Conservation (phyloP, 2,113 vertebrate genomes). For the Aphelocoma coerulescens region DNA sequence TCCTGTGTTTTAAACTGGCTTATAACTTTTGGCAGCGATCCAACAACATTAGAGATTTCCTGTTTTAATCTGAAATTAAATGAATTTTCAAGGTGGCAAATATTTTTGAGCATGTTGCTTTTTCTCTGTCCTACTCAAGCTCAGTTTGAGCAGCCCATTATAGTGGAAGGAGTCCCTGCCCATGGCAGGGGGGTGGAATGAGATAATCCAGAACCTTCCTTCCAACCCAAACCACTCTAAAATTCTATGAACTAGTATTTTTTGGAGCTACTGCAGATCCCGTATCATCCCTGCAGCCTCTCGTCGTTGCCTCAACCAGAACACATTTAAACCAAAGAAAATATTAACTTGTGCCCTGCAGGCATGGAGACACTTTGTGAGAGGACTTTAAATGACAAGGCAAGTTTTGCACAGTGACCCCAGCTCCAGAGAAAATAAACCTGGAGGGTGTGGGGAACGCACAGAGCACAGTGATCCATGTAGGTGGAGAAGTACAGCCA, state of each 20-base stretch:
- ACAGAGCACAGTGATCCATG: rapidly evolving
- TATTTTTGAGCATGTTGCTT: not conserved
- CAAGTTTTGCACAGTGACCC: not conserved
- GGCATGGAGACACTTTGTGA: not conserved
- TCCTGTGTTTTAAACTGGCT: not conserved
- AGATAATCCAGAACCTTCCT: not conserved
- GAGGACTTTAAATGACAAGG: not conserved
- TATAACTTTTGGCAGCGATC: not conserved
- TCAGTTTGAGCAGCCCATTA: not conserved
- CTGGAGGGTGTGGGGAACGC: not conserved
- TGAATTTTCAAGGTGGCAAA: not conserved
- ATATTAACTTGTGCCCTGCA: not conserved
- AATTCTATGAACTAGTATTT: not conserved
- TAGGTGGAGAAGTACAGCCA: not conserved
- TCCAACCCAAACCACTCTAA: not conserved
- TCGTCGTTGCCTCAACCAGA: not conserved
- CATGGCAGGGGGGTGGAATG: not conserved
- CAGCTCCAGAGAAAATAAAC: not conserved
- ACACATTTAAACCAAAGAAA: not conserved
- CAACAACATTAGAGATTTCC: not conserved
- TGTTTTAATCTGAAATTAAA: not conserved
- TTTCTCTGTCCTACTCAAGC: not conserved
- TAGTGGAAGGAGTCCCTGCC: not conserved
- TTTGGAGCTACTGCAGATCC: not conserved
- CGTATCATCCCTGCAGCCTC: not conserved